Base-by-base conservation (phyloP, 2,797 vertebrate genomes). In the Vultur gryphus region DNA sequence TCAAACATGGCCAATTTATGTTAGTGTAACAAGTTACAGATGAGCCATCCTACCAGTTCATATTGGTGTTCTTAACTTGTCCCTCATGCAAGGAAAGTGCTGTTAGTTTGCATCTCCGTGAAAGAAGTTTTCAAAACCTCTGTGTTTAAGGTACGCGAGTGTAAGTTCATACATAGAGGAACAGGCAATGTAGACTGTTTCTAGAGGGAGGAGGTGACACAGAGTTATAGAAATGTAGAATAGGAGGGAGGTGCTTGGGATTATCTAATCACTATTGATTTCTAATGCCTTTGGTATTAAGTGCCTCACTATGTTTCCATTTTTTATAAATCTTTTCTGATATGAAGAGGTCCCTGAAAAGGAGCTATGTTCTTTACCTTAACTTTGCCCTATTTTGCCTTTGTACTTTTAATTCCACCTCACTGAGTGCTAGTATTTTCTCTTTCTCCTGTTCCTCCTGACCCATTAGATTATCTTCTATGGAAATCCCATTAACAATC, bases 1-100 rank as follows among this genome's bases (percentile, higher is more conserved):
- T 52, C 61, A 75, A 48, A 41, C 37, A 31, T 1, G 0, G 49
- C 7, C 0, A 0, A 31, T 66, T 57, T 57, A 24, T 33, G 29
- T 26, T 20, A 64, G 25, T 2, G 1, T 46, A 73, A n/a, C 15
- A 46, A 76, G 46, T 33, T 57, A 33, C n/a, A 82, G 54, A 19
- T 57, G 52, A 57, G 16, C 44, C 28, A 20, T 37, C 17, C 23
- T 61, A 21, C 52, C 37, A 55, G 13, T 31, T 72, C 0, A 0
- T 58, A 18, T 54, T 39, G 19, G 21, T 44, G 44, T 58, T 89
- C 39, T 64, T 69, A 65, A 35, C 51, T 78, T 46, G 66, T 13
- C 29, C 21, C 62, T 19, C 15, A 10, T 10, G 46, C 23, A 51
- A 59, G 46, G 35, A 29, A 65, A 64, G 16, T 64, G 66, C 71